These are phyloP conservation scores for Dicentrarchus labrax DNA, from an alignment of 2,113 vertebrate species.

Conservation along the genomic window DNA sequence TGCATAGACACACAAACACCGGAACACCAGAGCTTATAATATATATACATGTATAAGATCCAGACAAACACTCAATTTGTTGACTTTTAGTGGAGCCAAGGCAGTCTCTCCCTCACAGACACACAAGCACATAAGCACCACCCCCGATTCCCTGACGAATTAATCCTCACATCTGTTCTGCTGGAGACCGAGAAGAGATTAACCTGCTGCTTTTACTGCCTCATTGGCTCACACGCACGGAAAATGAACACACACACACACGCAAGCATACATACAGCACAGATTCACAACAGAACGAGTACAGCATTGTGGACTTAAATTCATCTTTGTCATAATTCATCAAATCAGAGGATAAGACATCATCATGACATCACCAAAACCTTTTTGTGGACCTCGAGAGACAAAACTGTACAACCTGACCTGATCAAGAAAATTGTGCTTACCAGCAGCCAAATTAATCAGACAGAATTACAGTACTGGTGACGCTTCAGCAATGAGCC, in stretches of 20 bases:
- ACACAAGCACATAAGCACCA: slow-evolving; percentile 31
- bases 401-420: background rate
- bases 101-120: slow-evolving; percentile 5
- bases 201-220: slow-evolving; percentile 68
- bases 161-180: slow-evolving; percentile 78
- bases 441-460: background rate
- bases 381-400: background rate
- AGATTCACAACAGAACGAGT: background rate
- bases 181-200: slow-evolving; percentile 67
- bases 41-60: background rate
- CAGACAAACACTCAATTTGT: slow-evolving; percentile 5
- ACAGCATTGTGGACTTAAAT: background rate
- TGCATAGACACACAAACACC: background rate
- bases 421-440: too few relatives aligned
- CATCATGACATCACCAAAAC: background rate
- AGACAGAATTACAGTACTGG: slow-evolving; percentile 3
- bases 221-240: slow-evolving; percentile 22
- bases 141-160: slow-evolving; percentile 44
- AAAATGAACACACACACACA: slow-evolving; percentile 2
- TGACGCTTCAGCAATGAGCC: slow-evolving; percentile 10
- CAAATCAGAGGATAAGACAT: background rate
- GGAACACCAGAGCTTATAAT: background rate
- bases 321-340: background rate
- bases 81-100: background rate
- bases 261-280: background rate